These are phyloP conservation scores for Ariopsis seemanni DNA, from an alignment of 2,113 vertebrate species.

Conservation along the genomic window DNA sequence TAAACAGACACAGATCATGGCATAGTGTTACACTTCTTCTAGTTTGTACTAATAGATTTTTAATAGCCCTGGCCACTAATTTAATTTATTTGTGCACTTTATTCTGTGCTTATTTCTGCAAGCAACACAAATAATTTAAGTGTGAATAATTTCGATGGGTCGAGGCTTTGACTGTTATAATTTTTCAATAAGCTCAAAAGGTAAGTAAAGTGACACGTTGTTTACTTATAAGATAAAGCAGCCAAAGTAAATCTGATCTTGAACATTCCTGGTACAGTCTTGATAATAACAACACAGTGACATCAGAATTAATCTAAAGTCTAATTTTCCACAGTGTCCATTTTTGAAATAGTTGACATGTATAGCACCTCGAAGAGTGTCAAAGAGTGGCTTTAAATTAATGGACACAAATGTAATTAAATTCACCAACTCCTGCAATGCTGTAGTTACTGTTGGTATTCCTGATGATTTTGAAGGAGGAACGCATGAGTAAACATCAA, in stretches of 20 bases:
- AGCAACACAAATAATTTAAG: neutral
- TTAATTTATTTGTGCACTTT: neutral
- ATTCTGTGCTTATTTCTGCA: neutral
- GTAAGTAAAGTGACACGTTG: neutral
- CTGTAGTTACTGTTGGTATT: neutral
- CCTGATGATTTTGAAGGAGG: neutral
- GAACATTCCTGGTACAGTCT: neutral
- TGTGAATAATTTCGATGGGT: neutral
- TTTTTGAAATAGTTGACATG: neutral
- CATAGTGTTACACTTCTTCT: neutral
- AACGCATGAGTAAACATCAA: neutral
- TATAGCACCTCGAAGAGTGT: neutral
- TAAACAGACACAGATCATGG: neutral
- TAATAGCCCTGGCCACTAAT: neutral
- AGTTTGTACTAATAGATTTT: constrained; percentile 4
- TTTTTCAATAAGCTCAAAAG: neutral
- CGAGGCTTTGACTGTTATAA: neutral
- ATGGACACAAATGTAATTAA: neutral
- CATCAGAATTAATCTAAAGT: neutral
- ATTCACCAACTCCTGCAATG: neutral
- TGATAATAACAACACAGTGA: neutral
- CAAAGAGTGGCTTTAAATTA: neutral
- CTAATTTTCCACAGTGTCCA: neutral
- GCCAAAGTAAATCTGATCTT: neutral
- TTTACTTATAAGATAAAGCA: neutral